Conservation (phyloP, 2,888 invertebrate genomes). For the Cephus spinipes region DNA sequence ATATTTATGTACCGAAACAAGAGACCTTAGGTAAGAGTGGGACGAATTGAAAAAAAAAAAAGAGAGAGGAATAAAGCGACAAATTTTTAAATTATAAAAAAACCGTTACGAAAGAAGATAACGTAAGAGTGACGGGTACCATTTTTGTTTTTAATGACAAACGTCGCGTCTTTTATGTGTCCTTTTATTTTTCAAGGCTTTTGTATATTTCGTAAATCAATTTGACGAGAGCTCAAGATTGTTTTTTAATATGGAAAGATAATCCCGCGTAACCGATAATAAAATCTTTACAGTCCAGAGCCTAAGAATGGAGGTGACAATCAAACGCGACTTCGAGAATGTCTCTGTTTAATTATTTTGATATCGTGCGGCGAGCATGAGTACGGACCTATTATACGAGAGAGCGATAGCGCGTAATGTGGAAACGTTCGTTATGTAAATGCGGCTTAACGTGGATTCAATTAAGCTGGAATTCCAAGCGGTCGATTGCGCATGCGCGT, state of each 20-base stretch:
- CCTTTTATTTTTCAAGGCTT: not conserved
- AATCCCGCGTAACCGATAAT: not conserved
- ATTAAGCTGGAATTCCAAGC: conserved; percentile 13
- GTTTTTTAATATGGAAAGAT: not conserved
- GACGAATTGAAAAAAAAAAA: too few species aligned
- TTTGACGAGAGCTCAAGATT: not conserved
- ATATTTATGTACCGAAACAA: conserved; percentile 47
- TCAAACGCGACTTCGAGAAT: not conserved
- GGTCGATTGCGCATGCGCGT: not conserved
- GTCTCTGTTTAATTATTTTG: not conserved
- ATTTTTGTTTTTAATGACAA: not conserved
- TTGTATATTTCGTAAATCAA: not conserved
- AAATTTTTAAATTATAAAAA: conserved; percentile 7
- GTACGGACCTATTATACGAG: not conserved
- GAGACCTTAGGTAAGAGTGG: too few species aligned
- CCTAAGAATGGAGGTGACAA: not conserved
- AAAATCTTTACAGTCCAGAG: not conserved
- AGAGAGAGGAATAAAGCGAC: not conserved
- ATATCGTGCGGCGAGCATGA: not conserved
- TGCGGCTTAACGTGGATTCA: conserved; percentile 15
- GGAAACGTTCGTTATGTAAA: conserved; percentile 8
- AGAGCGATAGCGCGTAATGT: not conserved
- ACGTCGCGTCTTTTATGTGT: not conserved
- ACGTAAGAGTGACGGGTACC: not conserved
- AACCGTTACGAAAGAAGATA: conserved; percentile 13